A percentile compares a stretch with the other conserved stretches of the same genome.
These are phyloP conservation scores for Cephus cinctus DNA, from an alignment of 1,140 invertebrate genomes.

Conservation along the genomic window DNA sequence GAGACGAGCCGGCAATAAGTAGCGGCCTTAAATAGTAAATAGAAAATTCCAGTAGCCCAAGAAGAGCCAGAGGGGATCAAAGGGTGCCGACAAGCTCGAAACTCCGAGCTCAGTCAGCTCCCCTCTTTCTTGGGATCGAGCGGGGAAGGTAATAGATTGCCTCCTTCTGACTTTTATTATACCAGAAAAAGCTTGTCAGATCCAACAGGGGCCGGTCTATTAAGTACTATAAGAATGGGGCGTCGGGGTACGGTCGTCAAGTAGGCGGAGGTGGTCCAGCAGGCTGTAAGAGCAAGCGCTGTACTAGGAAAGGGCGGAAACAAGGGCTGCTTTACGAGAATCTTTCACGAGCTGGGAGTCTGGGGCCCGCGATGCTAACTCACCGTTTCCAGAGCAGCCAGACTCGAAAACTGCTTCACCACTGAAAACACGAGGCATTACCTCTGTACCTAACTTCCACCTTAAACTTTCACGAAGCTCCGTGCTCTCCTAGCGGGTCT, in stretches of 20 bases:
- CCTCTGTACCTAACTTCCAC: no score
- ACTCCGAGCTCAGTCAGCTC: conserved; percentile 16
- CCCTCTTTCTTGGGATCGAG: conserved; percentile 17
- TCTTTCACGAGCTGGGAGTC: conserved; percentile 5
- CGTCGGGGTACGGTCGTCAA: background rate
- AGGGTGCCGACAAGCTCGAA: conserved; percentile 25
- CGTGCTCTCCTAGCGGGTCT: no score
- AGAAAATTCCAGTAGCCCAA: conserved; percentile 47
- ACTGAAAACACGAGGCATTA: no score
- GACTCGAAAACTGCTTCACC: no score
- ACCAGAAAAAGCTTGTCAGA: conserved; percentile 37
- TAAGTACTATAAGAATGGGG: background rate
- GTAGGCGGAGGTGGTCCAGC: background rate
- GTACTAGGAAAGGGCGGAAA: conserved; percentile 7
- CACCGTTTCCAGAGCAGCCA: no score
- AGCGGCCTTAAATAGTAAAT: conserved; percentile 40
- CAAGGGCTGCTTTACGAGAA: conserved; percentile 1
- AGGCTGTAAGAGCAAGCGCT: background rate
- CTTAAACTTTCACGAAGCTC: no score
- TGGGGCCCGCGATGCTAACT: background rate
- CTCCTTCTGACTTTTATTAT: conserved; percentile 41
- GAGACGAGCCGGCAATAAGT: conserved; percentile 30
- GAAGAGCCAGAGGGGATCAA: conserved; percentile 24
- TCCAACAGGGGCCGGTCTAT: conserved; percentile 11
- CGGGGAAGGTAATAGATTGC: conserved; percentile 37